Evolutionary conservation across 2,113 vertebrate species (phyloP).

Genomic region (Petrocephalus zakoni): DNA sequence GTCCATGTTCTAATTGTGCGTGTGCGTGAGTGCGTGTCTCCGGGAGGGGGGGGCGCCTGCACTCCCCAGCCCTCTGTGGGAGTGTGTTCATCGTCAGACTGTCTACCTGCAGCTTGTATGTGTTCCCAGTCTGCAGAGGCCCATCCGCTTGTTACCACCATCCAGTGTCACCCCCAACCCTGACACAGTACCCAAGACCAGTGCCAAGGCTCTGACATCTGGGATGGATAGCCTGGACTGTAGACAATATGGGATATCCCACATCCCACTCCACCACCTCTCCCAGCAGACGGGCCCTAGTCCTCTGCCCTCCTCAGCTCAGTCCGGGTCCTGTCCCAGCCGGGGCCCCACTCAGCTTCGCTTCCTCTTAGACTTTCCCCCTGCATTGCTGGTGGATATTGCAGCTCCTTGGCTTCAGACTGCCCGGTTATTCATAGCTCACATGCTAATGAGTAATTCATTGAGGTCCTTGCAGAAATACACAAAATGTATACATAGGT

Average conservation of each 20-base stretch:
- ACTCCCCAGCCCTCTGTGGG: not conserved
- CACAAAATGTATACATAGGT: constrained; percentile 16
- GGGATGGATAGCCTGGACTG: not conserved
- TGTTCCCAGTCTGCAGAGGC: constrained; percentile 23
- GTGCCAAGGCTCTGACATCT: not conserved
- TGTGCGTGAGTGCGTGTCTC: not conserved
- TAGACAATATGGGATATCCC: not conserved
- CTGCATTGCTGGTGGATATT: constrained; percentile 17
- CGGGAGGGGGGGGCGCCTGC: not conserved
- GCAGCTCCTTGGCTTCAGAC: constrained; percentile 21
- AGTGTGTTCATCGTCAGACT: not conserved
- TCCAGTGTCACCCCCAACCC: constrained; percentile 16
- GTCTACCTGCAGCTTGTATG: not conserved
- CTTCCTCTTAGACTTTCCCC: not conserved
- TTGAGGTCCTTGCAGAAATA: constrained; percentile 35
- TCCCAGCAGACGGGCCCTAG: not conserved
- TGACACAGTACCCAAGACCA: not conserved
- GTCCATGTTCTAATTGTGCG: not conserved
- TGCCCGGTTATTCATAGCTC: constrained; percentile 29
- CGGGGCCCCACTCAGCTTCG: not conserved
- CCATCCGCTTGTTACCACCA: not conserved
- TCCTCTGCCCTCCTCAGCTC: not conserved
- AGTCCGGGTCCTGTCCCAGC: not conserved
- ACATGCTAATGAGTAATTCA: constrained; percentile 41
- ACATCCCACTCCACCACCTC: not conserved